These are phyloP conservation scores for Silurus lanzhouensis DNA, from an alignment of 2,797 vertebrate genomes.

Conservation along the genomic window DNA sequence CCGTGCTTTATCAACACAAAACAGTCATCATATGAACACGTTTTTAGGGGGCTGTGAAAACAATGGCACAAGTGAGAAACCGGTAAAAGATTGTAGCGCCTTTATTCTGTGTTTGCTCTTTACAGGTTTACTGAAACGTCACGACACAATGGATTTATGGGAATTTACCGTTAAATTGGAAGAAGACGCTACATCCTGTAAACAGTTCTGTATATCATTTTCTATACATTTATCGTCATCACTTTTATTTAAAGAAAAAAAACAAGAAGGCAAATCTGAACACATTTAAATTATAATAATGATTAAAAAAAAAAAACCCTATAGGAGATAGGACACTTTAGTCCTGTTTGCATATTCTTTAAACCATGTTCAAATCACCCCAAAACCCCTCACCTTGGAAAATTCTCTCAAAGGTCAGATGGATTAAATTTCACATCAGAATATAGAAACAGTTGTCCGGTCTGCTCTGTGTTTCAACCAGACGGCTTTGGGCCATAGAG, in stretches of 20 bases:
- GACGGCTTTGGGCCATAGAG: background rate
- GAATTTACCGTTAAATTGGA: background rate
- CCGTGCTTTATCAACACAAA: background rate
- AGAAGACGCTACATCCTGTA: conserved; percentile 5
- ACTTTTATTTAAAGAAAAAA: background rate
- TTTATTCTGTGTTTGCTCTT: conserved; percentile 12
- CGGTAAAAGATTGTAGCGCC: background rate
- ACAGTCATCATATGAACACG: background rate
- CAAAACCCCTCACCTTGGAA: background rate
- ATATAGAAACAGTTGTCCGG: background rate
- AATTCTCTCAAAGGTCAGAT: background rate
- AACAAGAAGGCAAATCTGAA: conserved; percentile 9
- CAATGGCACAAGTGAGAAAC: background rate
- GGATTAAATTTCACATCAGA: background rate
- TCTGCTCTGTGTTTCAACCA: background rate
- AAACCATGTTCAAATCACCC: background rate
- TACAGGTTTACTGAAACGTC: background rate
- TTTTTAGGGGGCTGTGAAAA: background rate
- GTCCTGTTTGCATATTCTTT: background rate
- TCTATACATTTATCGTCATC: background rate
- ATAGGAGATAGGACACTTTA: too few relatives aligned
- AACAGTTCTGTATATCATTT: conserved; percentile 3
- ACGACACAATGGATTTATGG: background rate
- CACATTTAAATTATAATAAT: too few relatives aligned
- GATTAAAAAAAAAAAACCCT: background rate